A percentile compares a stretch with the other conserved stretches of the same genome.
phyloP scores from a whole-genome alignment of 1,140 invertebrate genomes.

The Drosophila erecta region DNA sequence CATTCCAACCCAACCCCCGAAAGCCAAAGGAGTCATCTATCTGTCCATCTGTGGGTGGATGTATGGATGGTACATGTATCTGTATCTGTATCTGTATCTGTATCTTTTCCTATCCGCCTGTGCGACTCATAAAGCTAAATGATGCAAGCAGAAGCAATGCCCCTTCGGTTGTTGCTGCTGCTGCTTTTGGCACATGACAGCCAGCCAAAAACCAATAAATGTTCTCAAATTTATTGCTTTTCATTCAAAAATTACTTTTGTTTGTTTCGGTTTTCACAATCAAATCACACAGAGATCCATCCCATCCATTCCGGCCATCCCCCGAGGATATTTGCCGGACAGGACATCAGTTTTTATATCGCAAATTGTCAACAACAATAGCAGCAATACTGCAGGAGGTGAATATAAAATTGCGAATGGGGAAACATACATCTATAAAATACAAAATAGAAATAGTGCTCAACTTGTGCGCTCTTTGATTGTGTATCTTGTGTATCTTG shows the following conservation, averaged over 20 bases:
- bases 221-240: constrained; percentile 83
- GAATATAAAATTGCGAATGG: constrained; percentile 26
- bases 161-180: constrained; percentile 34
- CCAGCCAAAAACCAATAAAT: constrained; percentile 81
- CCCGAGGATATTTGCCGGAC: constrained; percentile 44
- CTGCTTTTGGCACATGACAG: constrained; percentile 52
- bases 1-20: constrained; percentile 27
- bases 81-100: constrained; percentile 10
- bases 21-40: constrained; percentile 55
- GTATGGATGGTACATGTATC: constrained; percentile 2
- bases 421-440: constrained; percentile 21
- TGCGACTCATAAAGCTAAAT: constrained; percentile 65
- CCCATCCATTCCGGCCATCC: constrained; percentile 33
- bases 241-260: constrained; percentile 80
- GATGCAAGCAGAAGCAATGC: constrained; percentile 55
- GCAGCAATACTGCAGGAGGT: constrained; percentile 12
- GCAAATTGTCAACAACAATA: constrained; percentile 38
- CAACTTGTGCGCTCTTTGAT: background rate
- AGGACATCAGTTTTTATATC: constrained; percentile 56
- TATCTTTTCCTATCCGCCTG: background rate
- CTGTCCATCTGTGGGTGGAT: constrained; percentile 48
- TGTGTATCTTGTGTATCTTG: too few relatives aligned
- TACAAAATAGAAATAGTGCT: background rate
- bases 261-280: constrained; percentile 73
- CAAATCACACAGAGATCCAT: constrained; percentile 40